A percentile compares a stretch with the other conserved stretches of the same genome.
phyloP scores from a whole-genome alignment of 92 coral and sea anemone genomes.

The Hydrozoanthus gracilis region DNA sequence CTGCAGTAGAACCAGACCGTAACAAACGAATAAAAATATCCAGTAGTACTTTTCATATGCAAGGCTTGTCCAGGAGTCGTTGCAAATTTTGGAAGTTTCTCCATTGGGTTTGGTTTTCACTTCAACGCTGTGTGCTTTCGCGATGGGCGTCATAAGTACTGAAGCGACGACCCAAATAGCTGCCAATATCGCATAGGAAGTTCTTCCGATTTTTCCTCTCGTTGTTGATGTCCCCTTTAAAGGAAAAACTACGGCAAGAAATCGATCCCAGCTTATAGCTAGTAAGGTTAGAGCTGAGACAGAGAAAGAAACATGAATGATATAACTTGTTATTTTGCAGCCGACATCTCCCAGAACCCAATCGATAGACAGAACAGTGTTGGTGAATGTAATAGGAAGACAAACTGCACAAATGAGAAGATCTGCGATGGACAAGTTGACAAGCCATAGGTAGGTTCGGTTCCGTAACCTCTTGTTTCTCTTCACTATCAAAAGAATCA shows the following conservation, averaged over 20 bases:
- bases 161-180: constrained; percentile 4
- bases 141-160: constrained; percentile 13
- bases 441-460: constrained; percentile 36
- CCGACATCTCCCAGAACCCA: constrained; percentile 36
- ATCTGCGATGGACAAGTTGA: constrained; percentile 33
- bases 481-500: constrained; percentile 20
- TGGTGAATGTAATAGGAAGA: constrained; percentile 24
- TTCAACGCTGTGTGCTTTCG: constrained; percentile 12
- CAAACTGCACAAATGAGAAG: constrained; percentile 27
- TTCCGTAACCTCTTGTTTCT: constrained; percentile 24
- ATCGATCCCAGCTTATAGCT: constrained; percentile 48
- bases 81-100: constrained; percentile 26
- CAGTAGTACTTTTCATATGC: constrained; percentile 27
- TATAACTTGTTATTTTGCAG: constrained; percentile 28
- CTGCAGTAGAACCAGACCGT: constrained; percentile 14
- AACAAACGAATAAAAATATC: constrained; percentile 23
- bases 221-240: background rate
- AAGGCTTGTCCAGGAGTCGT: constrained; percentile 33
- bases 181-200: constrained; percentile 10
- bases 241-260: constrained; percentile 27
- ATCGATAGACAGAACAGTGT: constrained; percentile 37
- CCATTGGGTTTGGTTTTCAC: constrained; percentile 2
- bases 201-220: constrained; percentile 4
- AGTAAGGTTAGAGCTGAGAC: constrained; percentile 36
- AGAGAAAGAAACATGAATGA: constrained; percentile 34